These are phyloP conservation scores for Atopsyche davidsoni DNA, from an alignment of 1,140 invertebrate species.

Conservation along the genomic window DNA sequence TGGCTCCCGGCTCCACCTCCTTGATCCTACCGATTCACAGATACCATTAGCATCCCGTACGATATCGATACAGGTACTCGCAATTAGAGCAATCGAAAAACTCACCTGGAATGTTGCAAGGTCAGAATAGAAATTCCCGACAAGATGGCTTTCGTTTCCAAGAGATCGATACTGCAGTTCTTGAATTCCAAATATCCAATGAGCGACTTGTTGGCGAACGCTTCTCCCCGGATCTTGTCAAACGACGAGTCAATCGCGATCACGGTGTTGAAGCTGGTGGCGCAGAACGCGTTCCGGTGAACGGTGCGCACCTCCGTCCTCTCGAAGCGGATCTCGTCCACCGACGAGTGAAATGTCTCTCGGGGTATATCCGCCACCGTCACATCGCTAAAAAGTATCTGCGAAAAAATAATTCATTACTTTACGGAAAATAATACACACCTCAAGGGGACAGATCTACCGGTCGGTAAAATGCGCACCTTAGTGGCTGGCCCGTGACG, in stretches of 20 bases:
- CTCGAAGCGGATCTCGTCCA: constrained; percentile 55
- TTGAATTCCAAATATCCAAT: constrained; percentile 56
- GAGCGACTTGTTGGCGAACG: constrained; percentile 58
- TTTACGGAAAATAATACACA: not conserved
- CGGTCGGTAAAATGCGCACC: constrained; percentile 34
- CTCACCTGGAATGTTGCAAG: constrained; percentile 60
- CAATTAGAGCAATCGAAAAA: constrained; percentile 2
- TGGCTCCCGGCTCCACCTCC: constrained; percentile 53
- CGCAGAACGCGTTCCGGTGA: constrained; percentile 56
- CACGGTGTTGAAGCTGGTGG: constrained; percentile 56
- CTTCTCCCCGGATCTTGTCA: constrained; percentile 51
- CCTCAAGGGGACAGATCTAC: constrained; percentile 24
- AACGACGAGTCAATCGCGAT: constrained; percentile 57
- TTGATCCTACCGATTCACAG: constrained; percentile 60
- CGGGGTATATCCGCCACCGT: constrained; percentile 52
- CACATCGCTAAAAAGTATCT: constrained; percentile 62
- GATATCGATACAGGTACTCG: too few species aligned
- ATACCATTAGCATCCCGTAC: too few species aligned
- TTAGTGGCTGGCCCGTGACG: constrained; percentile 53
- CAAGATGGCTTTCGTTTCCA: constrained; percentile 55
- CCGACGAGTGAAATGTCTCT: constrained; percentile 57
- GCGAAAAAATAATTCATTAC: constrained; percentile 29
- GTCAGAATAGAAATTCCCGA: constrained; percentile 59
- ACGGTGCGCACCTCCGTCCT: constrained; percentile 52
- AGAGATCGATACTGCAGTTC: constrained; percentile 51